phyloP scores from a whole-genome alignment of 2,113 vertebrate species.

The Gulo gulo region DNA sequence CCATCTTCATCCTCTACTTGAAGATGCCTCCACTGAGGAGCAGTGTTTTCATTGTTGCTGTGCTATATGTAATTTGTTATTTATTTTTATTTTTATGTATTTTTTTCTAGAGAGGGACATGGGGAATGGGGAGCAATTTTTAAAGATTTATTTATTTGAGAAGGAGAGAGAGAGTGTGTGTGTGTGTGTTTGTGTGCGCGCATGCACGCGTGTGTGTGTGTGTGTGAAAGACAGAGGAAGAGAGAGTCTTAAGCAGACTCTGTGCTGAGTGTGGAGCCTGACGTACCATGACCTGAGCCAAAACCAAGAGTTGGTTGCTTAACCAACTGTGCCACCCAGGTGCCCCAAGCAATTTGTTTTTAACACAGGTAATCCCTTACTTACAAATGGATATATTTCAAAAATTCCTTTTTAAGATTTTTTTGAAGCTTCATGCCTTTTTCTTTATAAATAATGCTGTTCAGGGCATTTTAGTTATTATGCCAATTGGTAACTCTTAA shows the following conservation, averaged over 20 bases:
- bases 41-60: not conserved
- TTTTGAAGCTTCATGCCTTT: constrained; percentile 21
- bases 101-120: not conserved
- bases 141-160: not conserved
- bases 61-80: not conserved
- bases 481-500: not conserved
- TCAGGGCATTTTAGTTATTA: not conserved
- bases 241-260: not conserved
- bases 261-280: not conserved
- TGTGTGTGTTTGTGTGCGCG: too few relatives aligned
- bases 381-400: not conserved
- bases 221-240: not conserved
- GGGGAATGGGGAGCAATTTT: not conserved
- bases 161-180: not conserved
- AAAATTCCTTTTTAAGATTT: constrained; percentile 25
- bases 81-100: not conserved
- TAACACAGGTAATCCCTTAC: not conserved
- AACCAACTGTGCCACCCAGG: not conserved
- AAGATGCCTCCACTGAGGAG: not conserved
- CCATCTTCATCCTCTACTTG: not conserved
- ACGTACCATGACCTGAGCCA: not conserved
- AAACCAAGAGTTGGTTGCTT: not conserved
- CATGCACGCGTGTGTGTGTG: too few relatives aligned
- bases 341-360: not conserved
- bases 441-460: not conserved